Conservation (phyloP, 2,113 vertebrate genomes). For the Leucoraja erinaceus region DNA sequence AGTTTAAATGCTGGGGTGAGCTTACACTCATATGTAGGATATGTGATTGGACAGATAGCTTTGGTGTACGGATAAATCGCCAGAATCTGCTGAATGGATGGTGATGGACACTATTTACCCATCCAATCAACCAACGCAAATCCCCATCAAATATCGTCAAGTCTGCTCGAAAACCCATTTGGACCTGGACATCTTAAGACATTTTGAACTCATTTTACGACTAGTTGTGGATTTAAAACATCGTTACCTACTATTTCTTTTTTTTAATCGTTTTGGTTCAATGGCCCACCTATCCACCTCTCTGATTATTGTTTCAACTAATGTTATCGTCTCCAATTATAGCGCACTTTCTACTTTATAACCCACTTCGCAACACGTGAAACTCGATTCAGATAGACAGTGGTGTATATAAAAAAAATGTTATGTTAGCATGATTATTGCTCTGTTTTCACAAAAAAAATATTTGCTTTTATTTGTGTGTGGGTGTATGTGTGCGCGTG, state of each 20-base stretch:
- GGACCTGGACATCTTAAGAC: not conserved
- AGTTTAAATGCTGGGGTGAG: not conserved
- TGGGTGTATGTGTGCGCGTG: not conserved
- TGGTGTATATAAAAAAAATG: conserved; percentile 9
- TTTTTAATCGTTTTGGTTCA: not conserved
- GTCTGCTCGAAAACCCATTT: not conserved
- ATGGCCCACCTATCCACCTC: not conserved
- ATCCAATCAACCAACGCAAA: not conserved
- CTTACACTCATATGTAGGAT: not conserved
- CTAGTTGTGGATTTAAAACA: not conserved
- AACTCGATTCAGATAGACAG: not conserved
- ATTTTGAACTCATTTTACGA: conserved; percentile 23
- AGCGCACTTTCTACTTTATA: not conserved
- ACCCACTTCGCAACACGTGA: not conserved
- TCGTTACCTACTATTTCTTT: not conserved
- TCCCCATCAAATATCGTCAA: not conserved
- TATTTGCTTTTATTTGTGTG: not conserved
- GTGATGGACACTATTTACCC: not conserved
- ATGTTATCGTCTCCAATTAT: not conserved
- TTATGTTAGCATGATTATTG: conserved; percentile 31
- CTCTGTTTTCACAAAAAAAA: conserved; percentile 29
- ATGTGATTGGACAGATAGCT: not conserved
- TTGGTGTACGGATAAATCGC: too few species aligned
- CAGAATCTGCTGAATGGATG: not conserved
- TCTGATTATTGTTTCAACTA: not conserved